Conservation (phyloP, 2,888 invertebrate genomes). For the Laothoe populi region DNA sequence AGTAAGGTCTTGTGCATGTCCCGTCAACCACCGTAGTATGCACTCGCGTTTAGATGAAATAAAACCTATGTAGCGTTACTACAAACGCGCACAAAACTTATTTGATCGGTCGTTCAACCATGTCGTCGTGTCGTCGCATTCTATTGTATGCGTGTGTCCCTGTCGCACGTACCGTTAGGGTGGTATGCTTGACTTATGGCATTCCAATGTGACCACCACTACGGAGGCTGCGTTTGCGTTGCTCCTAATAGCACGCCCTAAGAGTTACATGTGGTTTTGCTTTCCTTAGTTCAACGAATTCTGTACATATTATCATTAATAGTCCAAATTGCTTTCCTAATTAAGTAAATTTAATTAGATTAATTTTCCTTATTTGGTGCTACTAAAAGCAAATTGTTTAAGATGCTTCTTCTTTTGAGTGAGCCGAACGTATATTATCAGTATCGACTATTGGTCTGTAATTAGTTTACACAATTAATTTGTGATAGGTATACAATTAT, state of each 20-base stretch:
- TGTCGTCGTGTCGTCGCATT: slow-evolving; percentile 63
- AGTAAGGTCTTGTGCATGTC: slow-evolving; percentile 40
- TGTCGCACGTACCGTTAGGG: slow-evolving; percentile 79
- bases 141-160: slow-evolving; percentile 58
- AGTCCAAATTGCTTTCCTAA: background rate
- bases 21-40: slow-evolving; percentile 42
- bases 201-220: slow-evolving; percentile 80
- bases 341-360: too few relatives aligned
- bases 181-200: slow-evolving; percentile 82
- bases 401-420: background rate
- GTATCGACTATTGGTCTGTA: background rate
- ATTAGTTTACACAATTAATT: slow-evolving; percentile 20
- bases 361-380: background rate
- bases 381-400: background rate
- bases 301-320: slow-evolving; percentile 34
- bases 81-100: slow-evolving; percentile 79
- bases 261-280: slow-evolving; percentile 66
- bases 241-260: slow-evolving; percentile 47
- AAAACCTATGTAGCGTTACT: slow-evolving; percentile 78
- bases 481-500: slow-evolving; percentile 15
- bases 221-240: slow-evolving; percentile 68
- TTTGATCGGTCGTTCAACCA: slow-evolving; percentile 85
- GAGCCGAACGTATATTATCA: background rate
- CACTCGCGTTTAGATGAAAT: slow-evolving; percentile 77
- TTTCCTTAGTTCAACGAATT: slow-evolving; percentile 54